A percentile compares a stretch with the other conserved stretches of the same genome.
Evolutionary conservation across 2,797 vertebrate species (phyloP).

Genomic region (Pseudopleuronectes americanus): DNA sequence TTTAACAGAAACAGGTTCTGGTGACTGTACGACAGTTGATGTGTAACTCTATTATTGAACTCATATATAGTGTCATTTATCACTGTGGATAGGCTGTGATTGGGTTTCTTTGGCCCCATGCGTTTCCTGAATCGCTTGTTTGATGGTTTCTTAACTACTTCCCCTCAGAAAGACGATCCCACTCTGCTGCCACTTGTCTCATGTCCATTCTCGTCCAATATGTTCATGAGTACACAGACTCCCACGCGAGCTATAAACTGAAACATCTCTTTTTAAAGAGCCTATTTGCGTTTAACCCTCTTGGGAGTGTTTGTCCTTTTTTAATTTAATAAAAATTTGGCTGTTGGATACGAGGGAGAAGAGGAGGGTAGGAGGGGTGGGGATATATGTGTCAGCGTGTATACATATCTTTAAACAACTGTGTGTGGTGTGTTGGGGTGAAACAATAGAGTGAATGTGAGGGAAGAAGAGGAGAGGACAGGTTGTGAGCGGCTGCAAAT

Average conservation of each 20-base stretch:
- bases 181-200: constrained; percentile 9
- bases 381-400: background rate
- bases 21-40: background rate
- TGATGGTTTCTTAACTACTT: constrained; percentile 14
- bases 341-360: background rate
- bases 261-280: background rate
- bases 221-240: constrained; percentile 19
- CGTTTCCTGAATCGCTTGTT: constrained; percentile 25
- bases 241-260: constrained; percentile 9
- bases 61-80: constrained; percentile 30
- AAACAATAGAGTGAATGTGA: constrained; percentile 6
- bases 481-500: constrained; percentile 27
- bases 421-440: background rate
- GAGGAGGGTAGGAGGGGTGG: background rate
- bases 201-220: constrained; percentile 21
- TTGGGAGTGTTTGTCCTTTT: constrained; percentile 12
- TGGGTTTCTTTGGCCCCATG: constrained; percentile 3
- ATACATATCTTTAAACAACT: background rate
- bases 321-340: constrained; percentile 35
- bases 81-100: constrained; percentile 2
- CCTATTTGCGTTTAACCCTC: constrained; percentile 23
- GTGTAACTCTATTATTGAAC: constrained; percentile 24
- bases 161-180: constrained; percentile 14
- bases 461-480: constrained; percentile 28
- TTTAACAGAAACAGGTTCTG: background rate